These are phyloP conservation scores for Progne subis DNA, from an alignment of 2,113 vertebrate species.

Conservation along the genomic window DNA sequence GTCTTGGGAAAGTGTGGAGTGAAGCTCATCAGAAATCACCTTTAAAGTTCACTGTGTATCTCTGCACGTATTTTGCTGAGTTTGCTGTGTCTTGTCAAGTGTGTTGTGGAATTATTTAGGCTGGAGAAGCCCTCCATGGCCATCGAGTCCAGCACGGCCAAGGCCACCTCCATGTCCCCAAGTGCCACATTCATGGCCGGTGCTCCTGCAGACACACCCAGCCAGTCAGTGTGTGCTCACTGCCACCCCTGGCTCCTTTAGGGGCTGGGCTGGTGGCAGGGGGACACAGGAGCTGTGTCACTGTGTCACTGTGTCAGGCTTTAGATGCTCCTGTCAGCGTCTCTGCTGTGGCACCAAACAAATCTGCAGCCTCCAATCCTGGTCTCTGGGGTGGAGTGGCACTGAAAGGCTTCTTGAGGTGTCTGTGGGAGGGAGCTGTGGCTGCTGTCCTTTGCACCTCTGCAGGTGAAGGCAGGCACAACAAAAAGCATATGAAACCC, in stretches of 20 bases:
- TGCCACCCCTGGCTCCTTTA: rapidly evolving
- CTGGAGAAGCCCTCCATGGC: neutral
- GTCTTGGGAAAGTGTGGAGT: neutral
- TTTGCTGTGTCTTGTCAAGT: neutral
- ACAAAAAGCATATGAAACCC: neutral
- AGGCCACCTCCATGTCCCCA: neutral
- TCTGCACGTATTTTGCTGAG: rapidly evolving
- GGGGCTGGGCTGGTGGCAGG: neutral
- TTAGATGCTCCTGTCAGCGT: neutral
- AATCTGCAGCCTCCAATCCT: neutral
- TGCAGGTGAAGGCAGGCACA: neutral
- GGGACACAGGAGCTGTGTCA: neutral
- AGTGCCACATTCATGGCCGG: neutral
- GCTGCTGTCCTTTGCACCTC: neutral
- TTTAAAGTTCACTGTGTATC: neutral
- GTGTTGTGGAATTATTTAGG: neutral
- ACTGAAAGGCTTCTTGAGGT: neutral
- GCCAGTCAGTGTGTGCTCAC: neutral
- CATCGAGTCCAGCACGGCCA: rapidly evolving
- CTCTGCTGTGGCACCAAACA: neutral
- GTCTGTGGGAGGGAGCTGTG: neutral
- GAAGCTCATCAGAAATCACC: neutral
- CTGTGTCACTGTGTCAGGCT: neutral
- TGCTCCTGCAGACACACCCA: neutral
- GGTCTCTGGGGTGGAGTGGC: neutral